phyloP scores from a whole-genome alignment of 2,113 vertebrate species.

The Corythaixoides concolor region DNA sequence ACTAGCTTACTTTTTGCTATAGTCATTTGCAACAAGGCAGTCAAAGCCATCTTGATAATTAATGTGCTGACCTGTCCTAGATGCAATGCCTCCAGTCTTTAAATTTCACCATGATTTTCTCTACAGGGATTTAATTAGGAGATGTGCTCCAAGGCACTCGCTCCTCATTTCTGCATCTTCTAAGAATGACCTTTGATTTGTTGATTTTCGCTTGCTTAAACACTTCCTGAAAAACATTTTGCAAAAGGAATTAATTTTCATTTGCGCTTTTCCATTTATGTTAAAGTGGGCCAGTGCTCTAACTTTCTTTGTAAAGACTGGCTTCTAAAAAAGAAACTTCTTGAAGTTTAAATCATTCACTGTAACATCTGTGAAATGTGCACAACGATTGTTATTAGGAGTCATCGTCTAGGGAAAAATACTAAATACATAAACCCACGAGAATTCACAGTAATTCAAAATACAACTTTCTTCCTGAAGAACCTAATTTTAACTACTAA shows the following conservation, averaged over 20 bases:
- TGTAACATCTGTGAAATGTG: constrained; percentile 32
- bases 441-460: constrained; percentile 33
- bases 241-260: constrained; percentile 41
- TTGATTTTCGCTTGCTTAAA: constrained; percentile 2
- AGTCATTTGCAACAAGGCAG: neutral
- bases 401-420: neutral
- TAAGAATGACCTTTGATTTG: constrained; percentile 27
- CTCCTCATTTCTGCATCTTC: neutral
- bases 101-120: neutral
- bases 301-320: neutral
- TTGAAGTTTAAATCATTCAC: constrained; percentile 8
- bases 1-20: neutral
- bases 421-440: constrained; percentile 22
- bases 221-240: constrained; percentile 7
- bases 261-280: neutral
- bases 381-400: constrained; percentile 43
- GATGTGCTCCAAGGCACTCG: neutral
- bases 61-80: neutral
- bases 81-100: neutral
- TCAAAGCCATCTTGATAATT: neutral
- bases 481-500: neutral
- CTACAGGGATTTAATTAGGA: constrained; percentile 1
- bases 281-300: neutral
- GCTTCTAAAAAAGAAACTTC: neutral
- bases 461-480: neutral